Conservation (phyloP, 2,113 vertebrate species). For the Hipposideros armiger region DNA sequence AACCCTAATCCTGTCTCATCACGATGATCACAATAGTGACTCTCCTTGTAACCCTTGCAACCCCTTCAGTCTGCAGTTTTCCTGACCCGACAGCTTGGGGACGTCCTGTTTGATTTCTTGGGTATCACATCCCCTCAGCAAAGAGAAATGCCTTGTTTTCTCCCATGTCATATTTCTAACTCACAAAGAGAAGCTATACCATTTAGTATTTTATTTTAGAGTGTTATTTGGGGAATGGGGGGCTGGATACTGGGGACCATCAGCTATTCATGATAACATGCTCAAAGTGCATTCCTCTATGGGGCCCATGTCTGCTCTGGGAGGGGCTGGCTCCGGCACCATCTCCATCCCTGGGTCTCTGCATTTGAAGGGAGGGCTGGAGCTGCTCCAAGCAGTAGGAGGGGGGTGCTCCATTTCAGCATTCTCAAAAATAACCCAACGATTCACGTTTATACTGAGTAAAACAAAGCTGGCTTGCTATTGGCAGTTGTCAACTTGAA, state of each 20-base stretch:
- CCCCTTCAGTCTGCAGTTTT: background rate
- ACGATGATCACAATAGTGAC: background rate
- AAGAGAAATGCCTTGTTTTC: background rate
- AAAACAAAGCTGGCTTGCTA: background rate
- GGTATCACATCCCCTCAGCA: background rate
- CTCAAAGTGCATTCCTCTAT: background rate
- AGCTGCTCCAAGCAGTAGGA: background rate
- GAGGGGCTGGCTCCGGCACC: background rate
- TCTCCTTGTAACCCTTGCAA: background rate
- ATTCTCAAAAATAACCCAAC: background rate
- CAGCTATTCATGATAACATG: background rate
- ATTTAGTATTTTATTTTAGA: background rate
- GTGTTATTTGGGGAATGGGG: background rate
- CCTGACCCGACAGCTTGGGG: background rate
- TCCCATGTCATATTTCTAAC: background rate
- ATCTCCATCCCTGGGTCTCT: background rate
- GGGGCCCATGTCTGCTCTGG: background rate
- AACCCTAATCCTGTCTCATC: background rate
- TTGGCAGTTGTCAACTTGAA: slow-evolving; percentile 25
- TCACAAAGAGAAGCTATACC: background rate
- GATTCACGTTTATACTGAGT: slow-evolving; percentile 11
- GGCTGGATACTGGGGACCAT: background rate
- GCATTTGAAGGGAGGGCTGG: background rate
- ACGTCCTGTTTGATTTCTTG: background rate
- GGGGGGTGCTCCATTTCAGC: background rate